Percentiles rank a stretch among this genome's conserved stretches.
Evolutionary conservation across 2,888 invertebrate species (phyloP).

Genomic region (Chrysina gloriosa): DNA sequence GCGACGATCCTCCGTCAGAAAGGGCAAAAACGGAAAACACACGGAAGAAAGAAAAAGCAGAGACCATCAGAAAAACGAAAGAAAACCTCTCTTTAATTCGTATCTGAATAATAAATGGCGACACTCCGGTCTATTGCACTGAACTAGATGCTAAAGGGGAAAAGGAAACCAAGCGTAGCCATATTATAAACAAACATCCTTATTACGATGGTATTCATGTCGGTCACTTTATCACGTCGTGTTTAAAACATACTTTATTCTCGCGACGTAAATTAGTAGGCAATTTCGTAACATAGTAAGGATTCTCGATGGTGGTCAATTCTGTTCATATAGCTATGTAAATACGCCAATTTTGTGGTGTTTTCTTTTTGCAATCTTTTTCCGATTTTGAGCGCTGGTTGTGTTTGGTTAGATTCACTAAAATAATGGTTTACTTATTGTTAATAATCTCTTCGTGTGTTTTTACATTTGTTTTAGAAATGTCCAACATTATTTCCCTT

Average conservation of each 20-base stretch:
- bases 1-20: not conserved
- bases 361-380: too few species aligned
- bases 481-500: too few species aligned
- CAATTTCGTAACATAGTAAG: not conserved
- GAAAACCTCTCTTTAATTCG: constrained; percentile 22
- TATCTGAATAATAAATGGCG: constrained; percentile 28
- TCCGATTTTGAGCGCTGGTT: too few species aligned
- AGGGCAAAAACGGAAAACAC: not conserved
- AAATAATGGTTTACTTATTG: too few species aligned
- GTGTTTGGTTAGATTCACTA: too few species aligned
- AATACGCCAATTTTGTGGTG: too few species aligned
- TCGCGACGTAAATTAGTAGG: not conserved
- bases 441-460: too few species aligned
- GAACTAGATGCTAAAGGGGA: not conserved
- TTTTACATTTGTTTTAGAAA: too few species aligned
- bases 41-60: not conserved
- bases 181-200: not conserved
- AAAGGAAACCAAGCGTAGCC: not conserved
- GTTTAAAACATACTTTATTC: not conserved
- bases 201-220: not conserved
- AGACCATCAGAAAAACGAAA: not conserved
- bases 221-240: not conserved
- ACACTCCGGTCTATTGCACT: not conserved
- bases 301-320: not conserved
- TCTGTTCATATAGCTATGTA: too few species aligned